Evolutionary conservation across 2,888 invertebrate species (phyloP).

Genomic region (Cryptocheilus praepositus): DNA sequence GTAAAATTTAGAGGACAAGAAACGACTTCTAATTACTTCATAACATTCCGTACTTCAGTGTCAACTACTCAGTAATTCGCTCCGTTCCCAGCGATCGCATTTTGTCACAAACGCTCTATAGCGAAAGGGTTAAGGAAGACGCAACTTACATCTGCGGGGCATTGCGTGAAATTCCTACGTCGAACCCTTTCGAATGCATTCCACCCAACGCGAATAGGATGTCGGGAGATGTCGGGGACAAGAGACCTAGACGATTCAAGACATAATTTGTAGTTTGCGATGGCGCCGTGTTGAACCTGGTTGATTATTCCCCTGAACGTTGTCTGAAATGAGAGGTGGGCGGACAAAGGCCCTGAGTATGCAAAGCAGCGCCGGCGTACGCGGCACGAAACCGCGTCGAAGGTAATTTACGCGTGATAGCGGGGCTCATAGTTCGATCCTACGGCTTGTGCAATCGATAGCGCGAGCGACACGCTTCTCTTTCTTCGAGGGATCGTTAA

Average conservation of each 20-base stretch:
- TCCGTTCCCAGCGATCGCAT: no score
- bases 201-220: not conserved
- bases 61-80: no score
- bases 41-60: no score
- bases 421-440: not conserved
- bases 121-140: not conserved
- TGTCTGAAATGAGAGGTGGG: constrained; percentile 25
- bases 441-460: no score
- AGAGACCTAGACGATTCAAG: constrained; percentile 30
- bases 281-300: constrained; percentile 14
- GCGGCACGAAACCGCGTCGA: constrained; percentile 16
- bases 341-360: constrained; percentile 23
- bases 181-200: constrained; percentile 9
- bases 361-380: constrained; percentile 21
- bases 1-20: no score
- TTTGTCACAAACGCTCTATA: no score
- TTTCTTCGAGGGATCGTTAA: no score
- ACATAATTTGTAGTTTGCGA: constrained; percentile 27
- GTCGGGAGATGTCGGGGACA: not conserved
- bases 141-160: constrained; percentile 12
- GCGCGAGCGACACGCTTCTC: no score
- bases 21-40: no score
- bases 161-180: constrained; percentile 37
- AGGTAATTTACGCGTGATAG: constrained; percentile 3
- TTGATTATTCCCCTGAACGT: constrained; percentile 12